Evolutionary conservation across 1,140 invertebrate species (phyloP), one percentile per base, ranked within the genome.

Genomic region (Gonioctena quinquepunctata): DNA sequence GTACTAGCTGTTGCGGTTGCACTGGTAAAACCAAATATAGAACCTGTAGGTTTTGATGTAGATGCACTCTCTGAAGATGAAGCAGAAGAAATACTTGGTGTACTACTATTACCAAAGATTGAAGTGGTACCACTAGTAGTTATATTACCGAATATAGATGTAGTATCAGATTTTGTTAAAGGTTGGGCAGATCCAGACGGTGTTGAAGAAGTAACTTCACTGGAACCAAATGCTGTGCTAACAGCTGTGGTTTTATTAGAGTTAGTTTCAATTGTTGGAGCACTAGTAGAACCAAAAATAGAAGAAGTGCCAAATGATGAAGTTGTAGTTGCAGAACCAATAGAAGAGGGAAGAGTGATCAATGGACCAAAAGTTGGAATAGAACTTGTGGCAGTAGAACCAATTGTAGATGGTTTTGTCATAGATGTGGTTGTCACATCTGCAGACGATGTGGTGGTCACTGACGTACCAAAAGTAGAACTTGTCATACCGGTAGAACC

Each of bases 71-170:
- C 16, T 13, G 49, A 25, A 27, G 23, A 5, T 13, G 0, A 19
- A 3, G 19, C 18, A 16, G 13, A 8, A 7, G 19, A 54, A 54
- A 54, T 22, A 54, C 18, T 11, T 22, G 13, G 18, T 16, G 11
- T 59, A 26, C 25, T 26, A 23, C 23, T 25, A 16, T 22, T 59
- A 23, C 18, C 27, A 33, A 18, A 16, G 3, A 49, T 62, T 16
- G 49, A 0, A 56, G 68, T 23, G 4, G 16, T 50, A 18, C 28
- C 52, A 18, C 28, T 18, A 26, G 70, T 11, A 13, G 65, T 42
- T 2, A 42, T 42, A 42, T 42, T 19, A 16, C 63, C 54, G 18
- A 70, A 70, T 1, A 66, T 23, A 13, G 69, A 59, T 33, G 18
- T 25, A 16, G 68, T 23, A 56, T 22, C 16, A 70, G 69, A 21